Base-by-base conservation (phyloP, 2,797 vertebrate species). In the Gambusia yucatana region DNA sequence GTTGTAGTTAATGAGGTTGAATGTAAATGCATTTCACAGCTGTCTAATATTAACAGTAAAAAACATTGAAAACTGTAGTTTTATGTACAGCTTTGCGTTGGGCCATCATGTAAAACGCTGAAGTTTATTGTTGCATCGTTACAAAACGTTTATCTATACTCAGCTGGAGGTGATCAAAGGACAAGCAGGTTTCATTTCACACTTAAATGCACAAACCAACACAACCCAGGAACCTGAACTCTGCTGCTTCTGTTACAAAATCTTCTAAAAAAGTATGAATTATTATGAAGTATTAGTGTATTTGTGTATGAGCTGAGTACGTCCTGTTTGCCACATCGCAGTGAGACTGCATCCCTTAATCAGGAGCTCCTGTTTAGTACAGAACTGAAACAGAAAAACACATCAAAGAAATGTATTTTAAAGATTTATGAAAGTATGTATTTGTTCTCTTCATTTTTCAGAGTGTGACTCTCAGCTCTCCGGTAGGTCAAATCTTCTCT, bases 401-500 rank as follows among this genome's bases (percentile, higher is more conserved):
- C 3, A 57, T 28, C 10, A 28, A 5, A 57, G 25, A 10, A 57
- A 52, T 52, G 22, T 13, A 5, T 5, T 48, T 48, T 48, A 17
- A 48, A 48, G 47, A 48, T 48, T 48, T 48, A 48, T 48, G 1
- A 48, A 17, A 17, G 6, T 17, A 48, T 39, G 7, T 44, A 7
- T 57, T 76, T 78, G 0, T 77, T 39, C 0, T 6, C 16, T 16
- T 5, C 50, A n/a, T 43, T 39, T 43, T 55, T 55, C 77, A 93
- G 90, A 77, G n/a, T 79, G 81, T 1, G 77, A n/a, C 14, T 78
- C 88, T 6, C 90, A 92, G 43, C 17, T 25, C 0, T 0, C 3
- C 43, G 88, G 92, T 93, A 82, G 88, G 90, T 89, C 30, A 16
- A 36, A 65, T 11, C 57, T 41, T 11, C 55, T 67, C 0, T 50